Evolutionary conservation across 2,797 vertebrate genomes (phyloP).

Genomic region (Garrulus glandarius): DNA sequence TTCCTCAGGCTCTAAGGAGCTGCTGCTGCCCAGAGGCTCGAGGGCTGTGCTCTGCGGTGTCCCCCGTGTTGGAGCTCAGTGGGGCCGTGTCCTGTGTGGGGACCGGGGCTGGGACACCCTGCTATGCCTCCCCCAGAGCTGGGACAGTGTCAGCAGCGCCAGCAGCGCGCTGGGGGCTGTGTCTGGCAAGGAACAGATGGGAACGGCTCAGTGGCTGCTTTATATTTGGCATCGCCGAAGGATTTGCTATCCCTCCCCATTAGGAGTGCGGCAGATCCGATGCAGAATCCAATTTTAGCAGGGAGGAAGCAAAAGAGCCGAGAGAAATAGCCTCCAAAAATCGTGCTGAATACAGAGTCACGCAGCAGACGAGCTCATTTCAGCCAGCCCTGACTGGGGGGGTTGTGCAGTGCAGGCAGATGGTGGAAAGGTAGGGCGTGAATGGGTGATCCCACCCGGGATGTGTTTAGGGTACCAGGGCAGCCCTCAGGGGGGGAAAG

Average conservation of each 20-base stretch:
- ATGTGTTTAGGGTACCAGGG: accelerated
- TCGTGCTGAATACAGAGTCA: neutral
- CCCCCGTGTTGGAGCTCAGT: accelerated
- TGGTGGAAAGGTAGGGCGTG: neutral
- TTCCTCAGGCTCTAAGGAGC: neutral
- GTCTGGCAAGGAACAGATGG: neutral
- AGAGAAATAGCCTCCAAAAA: neutral
- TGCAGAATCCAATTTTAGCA: neutral
- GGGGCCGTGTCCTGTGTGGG: neutral
- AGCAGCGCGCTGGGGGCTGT: neutral
- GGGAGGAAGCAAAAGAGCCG: neutral
- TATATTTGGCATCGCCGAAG: neutral
- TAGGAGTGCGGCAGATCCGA: neutral
- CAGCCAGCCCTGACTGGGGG: neutral
- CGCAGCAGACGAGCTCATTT: neutral
- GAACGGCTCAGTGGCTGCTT: neutral
- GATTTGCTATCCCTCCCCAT: neutral
- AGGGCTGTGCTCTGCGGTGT: accelerated
- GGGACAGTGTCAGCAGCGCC: neutral
- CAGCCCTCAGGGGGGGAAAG: neutral
- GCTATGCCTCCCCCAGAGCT: neutral
- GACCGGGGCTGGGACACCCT: neutral
- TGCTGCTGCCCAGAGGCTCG: neutral
- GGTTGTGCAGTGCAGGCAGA: neutral
- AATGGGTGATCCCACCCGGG: neutral